Percentiles rank a stretch among this genome's conserved stretches.
phyloP scores from a whole-genome alignment of 35 echinoderm and acorn worm genomes.

The Apostichopus californicus region DNA sequence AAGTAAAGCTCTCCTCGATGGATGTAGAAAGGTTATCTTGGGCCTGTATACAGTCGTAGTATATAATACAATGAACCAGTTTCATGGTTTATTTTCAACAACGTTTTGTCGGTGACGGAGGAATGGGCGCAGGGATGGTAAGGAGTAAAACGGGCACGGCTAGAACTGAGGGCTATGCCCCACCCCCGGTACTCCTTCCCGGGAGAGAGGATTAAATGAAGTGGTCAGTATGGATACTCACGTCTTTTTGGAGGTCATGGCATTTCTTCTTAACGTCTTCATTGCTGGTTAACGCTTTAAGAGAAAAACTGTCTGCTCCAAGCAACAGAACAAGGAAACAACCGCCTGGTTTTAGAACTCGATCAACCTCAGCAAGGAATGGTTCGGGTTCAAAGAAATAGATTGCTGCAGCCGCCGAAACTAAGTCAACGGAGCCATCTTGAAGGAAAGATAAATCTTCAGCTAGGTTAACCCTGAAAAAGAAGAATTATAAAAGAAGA shows the following conservation, averaged over 20 bases:
- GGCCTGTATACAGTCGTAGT: no score
- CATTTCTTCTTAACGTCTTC: neutral
- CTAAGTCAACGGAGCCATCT: constrained; percentile 45
- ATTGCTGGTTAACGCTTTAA: neutral
- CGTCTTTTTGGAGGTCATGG: neutral
- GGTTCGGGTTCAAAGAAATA: constrained; percentile 66
- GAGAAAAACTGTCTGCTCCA: neutral
- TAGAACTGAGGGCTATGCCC: no score
- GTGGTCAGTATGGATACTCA: no score
- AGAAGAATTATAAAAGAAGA: neutral
- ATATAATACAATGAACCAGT: no score
- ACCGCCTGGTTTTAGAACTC: constrained; percentile 71
- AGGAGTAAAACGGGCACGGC: no score
- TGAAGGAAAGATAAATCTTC: constrained; percentile 18
- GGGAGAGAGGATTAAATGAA: no score
- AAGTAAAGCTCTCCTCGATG: no score
- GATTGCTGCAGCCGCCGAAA: constrained; percentile 52
- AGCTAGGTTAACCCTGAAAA: neutral
- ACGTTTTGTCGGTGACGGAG: no score
- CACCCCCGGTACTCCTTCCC: no score
- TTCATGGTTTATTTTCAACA: no score
- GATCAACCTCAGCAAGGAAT: constrained; percentile 70
- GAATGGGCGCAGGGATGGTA: no score
- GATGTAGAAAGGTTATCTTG: no score
- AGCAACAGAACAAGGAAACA: constrained; percentile 33